Evolutionary conservation across 2,888 invertebrate genomes (phyloP).

Genomic region (Philonicus albiceps): DNA sequence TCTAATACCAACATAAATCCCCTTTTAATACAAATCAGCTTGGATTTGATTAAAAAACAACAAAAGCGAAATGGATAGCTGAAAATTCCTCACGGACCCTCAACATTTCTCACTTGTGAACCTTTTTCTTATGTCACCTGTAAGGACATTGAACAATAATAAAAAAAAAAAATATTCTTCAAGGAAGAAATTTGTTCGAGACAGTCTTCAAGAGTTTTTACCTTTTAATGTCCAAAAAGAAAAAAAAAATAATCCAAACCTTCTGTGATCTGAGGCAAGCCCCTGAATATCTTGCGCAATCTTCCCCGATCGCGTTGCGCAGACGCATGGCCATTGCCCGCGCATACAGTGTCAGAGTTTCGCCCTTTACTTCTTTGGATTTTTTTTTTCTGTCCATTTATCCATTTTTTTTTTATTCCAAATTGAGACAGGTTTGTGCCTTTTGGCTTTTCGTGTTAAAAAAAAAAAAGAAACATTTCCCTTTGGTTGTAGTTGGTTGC

Average conservation of each 20-base stretch:
- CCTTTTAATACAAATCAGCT: background rate
- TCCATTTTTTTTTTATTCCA: background rate
- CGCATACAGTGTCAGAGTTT: background rate
- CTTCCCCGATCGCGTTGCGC: background rate
- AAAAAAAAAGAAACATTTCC: too few relatives aligned
- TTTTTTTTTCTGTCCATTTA: background rate
- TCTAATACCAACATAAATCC: background rate
- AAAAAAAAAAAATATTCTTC: background rate
- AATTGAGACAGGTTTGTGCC: slow-evolving; percentile 44
- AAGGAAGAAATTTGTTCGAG: background rate
- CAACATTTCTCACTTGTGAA: background rate
- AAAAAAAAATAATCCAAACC: background rate
- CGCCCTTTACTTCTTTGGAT: background rate
- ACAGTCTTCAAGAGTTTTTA: background rate
- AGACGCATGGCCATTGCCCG: background rate
- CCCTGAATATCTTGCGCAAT: background rate
- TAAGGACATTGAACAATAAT: background rate
- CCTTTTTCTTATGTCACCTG: background rate
- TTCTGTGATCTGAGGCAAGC: background rate
- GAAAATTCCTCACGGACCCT: background rate
- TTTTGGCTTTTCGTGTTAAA: background rate
- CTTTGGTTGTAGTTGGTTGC: background rate
- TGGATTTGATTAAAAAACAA: background rate
- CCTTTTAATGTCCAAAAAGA: background rate
- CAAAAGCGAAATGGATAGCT: background rate